A percentile compares a stretch with the other conserved stretches of the same genome.
Evolutionary conservation across 2,888 invertebrate genomes (phyloP).

Genomic region (Scaptomyza tumidula): DNA sequence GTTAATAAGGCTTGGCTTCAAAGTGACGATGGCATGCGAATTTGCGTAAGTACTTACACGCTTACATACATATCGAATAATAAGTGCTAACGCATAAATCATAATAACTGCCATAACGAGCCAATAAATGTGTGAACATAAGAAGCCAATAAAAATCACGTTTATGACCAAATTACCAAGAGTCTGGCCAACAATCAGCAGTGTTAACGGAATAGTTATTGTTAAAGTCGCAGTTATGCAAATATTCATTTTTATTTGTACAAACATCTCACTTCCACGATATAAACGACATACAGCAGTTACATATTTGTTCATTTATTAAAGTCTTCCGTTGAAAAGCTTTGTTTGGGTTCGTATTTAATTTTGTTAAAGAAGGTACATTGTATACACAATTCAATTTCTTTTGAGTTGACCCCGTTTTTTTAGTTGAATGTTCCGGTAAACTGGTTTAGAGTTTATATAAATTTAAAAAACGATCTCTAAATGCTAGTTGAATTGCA

Average conservation of each 20-base stretch:
- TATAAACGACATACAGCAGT: too few relatives aligned
- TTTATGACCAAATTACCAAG: constrained; percentile 35
- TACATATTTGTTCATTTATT: too few relatives aligned
- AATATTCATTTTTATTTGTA: constrained; percentile 10
- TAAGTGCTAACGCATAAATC: constrained; percentile 51
- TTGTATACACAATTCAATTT: too few relatives aligned
- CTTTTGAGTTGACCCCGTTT: too few relatives aligned
- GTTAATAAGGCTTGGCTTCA: constrained; percentile 40
- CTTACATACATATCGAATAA: constrained; percentile 45
- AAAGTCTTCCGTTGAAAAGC: too few relatives aligned
- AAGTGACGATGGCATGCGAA: constrained; percentile 33
- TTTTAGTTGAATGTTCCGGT: too few relatives aligned
- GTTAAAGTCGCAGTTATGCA: constrained; percentile 36
- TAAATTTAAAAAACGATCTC: too few relatives aligned
- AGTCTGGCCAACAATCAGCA: constrained; percentile 13
- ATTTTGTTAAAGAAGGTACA: too few relatives aligned
- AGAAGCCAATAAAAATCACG: constrained; percentile 54
- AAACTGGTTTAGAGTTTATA: too few relatives aligned
- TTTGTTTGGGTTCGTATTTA: too few relatives aligned
- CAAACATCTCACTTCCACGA: constrained; percentile 29
- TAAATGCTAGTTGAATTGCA: too few relatives aligned
- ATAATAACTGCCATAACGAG: constrained; percentile 67
- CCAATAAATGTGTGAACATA: constrained; percentile 34
- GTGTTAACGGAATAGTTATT: constrained; percentile 30
- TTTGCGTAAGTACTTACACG: constrained; percentile 57